A percentile compares a stretch with the other conserved stretches of the same genome.
These are phyloP conservation scores for Steinernema khuongi DNA, from an alignment of 1,140 invertebrate species.

Conservation along the genomic window DNA sequence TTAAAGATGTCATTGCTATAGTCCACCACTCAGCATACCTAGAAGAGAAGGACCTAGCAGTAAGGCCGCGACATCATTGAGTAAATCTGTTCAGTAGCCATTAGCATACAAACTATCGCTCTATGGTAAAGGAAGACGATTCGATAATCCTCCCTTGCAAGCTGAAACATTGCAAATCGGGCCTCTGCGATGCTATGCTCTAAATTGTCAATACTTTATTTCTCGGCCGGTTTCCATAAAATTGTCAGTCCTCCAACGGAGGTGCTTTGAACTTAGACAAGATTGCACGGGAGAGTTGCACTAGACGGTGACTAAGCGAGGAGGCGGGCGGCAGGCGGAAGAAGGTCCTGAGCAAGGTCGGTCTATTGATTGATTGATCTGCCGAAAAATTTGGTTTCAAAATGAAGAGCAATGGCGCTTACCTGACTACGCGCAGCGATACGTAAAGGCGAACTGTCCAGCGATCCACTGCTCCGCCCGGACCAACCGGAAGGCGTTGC, in stretches of 20 bases:
- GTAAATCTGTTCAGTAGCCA: too few species aligned
- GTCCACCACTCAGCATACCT: too few species aligned
- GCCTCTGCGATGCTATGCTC: too few species aligned
- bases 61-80: too few species aligned
- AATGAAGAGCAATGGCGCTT: neutral
- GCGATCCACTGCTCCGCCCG: slow-evolving; percentile 4
- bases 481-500: neutral
- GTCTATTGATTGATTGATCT: neutral
- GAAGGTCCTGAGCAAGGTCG: neutral
- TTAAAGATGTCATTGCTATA: too few species aligned
- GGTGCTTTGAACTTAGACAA: neutral
- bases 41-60: too few species aligned
- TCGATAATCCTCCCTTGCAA: too few species aligned
- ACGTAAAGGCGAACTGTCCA: slow-evolving; percentile 1
- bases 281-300: neutral
- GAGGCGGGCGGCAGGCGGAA: neutral
- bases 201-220: neutral
- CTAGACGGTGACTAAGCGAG: slow-evolving; percentile 13
- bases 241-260: neutral
- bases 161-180: too few species aligned
- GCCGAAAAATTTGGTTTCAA: neutral
- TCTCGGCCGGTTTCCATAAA: neutral
- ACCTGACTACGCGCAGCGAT: slow-evolving; percentile 7
- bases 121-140: too few species aligned
- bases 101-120: too few species aligned